Conservation (phyloP, 2,113 vertebrate genomes). For the Panthera uncia region DNA sequence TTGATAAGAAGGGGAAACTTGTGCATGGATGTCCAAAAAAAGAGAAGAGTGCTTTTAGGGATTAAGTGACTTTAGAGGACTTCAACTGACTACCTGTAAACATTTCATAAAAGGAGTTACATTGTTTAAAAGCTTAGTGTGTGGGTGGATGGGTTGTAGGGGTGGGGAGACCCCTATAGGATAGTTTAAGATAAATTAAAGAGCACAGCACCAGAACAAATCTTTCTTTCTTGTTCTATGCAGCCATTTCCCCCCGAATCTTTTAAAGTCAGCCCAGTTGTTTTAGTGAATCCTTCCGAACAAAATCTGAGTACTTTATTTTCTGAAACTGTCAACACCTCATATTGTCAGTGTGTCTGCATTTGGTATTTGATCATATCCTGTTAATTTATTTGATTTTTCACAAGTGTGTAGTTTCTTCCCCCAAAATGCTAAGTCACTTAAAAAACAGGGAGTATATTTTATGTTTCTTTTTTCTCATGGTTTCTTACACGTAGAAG, state of each 20-base stretch:
- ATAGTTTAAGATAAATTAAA: neutral
- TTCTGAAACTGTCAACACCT: neutral
- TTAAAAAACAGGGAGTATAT: neutral
- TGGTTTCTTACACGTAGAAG: neutral
- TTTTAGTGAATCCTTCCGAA: neutral
- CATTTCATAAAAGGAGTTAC: neutral
- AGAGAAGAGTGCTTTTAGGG: neutral
- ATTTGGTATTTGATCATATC: neutral
- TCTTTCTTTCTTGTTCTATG: neutral
- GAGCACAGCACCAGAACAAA: neutral
- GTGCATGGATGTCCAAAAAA: neutral
- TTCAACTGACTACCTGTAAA: neutral
- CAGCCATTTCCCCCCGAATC: neutral
- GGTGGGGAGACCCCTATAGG: neutral
- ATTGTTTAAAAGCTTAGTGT: neutral
- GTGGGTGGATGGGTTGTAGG: neutral
- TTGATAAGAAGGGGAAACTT: neutral
- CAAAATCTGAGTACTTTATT: neutral
- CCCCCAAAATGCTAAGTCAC: neutral
- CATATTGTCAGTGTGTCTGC: neutral
- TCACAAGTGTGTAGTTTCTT: neutral
- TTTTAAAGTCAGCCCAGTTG: neutral
- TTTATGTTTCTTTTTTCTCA: neutral
- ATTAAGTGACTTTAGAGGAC: neutral
- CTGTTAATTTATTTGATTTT: constrained; percentile 15